Evolutionary conservation across 2,888 invertebrate genomes (phyloP), one percentile per base, ranked within the genome.

Genomic region (Ligdia adustata): DNA sequence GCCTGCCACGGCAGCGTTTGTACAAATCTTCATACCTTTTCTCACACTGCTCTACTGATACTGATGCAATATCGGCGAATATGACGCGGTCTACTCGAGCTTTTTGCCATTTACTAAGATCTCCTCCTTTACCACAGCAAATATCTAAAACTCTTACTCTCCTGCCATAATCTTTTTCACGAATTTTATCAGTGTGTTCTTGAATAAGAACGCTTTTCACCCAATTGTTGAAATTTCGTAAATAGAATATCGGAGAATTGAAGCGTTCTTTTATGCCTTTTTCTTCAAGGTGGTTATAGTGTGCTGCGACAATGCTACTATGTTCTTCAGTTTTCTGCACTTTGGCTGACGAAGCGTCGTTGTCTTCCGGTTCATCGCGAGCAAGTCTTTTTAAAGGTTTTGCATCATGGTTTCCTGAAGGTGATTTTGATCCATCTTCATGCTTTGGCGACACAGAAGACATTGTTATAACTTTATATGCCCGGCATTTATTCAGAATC

Each of bases 151-250:
- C 96, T 47, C 92, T 91, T 16, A 96, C 64, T 0, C 93, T 91
- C 40, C 92, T 91, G n/a, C 94, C 94, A 55, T 93, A 91, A 54
- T 92, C 92, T 65, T 93, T 94, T 57, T 92, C 91, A 67, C 92
- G 93, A 31, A 93, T 91, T 78, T 93, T 94, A 55, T 88, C 93
- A 66, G 93, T 87, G 81, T 95, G 94, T 84, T 95, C 93, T 92
- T 96, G 94, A 65, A 99, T 99, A 0, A 98, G 91, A 91, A 97
- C 96, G 80, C 97, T 97, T 89, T 99, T 99, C 7, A 98, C 94
- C 99, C 99, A 99, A 81, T 99, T 99, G 81, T 99, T 99, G 75
- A 99, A 98, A 84, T 99, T 99, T 60, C 99, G 92, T 90, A 99
- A 92, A 75, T 96, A 95, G 67, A 97, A 95, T 64, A 99, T 99